Percentiles rank a stretch among this genome's conserved stretches.
Evolutionary conservation across 2,113 vertebrate genomes (phyloP).

Genomic region (Sinocyclocheilus grahami): DNA sequence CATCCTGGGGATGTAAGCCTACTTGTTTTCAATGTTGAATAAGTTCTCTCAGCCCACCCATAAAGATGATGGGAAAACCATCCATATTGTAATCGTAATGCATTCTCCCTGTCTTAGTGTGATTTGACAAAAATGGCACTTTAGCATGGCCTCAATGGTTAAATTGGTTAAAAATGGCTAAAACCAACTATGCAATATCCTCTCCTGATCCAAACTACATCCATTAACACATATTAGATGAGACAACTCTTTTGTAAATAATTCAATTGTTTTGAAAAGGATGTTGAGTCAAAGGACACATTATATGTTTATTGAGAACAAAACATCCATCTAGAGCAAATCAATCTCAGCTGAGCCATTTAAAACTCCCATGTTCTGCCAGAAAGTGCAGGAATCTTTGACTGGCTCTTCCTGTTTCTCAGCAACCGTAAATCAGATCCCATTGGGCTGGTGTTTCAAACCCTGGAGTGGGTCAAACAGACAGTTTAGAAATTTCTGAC

Average conservation of each 20-base stretch:
- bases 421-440: constrained; percentile 1
- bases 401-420: not conserved
- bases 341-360: constrained; percentile 33
- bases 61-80: constrained; percentile 4
- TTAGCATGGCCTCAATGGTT: no score
- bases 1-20: not conserved
- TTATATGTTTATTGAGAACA: not conserved
- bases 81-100: not conserved
- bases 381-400: not conserved
- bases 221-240: not conserved
- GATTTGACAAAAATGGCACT: no score
- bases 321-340: constrained; percentile 16
- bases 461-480: not conserved
- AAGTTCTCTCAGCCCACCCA: not conserved
- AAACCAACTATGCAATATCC: not conserved
- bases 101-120: not conserved
- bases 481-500: not conserved
- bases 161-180: not conserved
- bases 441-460: not conserved
- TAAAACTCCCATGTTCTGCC: constrained; percentile 8
- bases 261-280: not conserved
- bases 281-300: not conserved
- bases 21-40: not conserved
- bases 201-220: not conserved
- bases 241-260: not conserved